Evolutionary conservation across 2,888 invertebrate species (phyloP).

Genomic region (Nymphalis c-album): DNA sequence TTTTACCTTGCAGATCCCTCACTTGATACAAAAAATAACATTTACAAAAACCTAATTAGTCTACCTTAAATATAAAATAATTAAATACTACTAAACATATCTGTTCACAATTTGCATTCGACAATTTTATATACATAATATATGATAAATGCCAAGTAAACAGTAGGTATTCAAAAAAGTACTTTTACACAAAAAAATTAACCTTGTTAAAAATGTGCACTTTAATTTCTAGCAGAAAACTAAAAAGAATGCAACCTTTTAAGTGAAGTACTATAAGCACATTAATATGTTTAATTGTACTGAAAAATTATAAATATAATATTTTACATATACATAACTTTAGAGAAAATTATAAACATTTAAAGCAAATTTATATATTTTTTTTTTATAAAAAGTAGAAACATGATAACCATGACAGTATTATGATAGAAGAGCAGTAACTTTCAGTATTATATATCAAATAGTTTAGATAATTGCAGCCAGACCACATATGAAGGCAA

Average conservation of each 20-base stretch:
- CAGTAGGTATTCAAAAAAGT: not conserved
- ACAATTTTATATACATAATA: not conserved
- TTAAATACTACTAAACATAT: not conserved
- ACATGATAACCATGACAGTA: not conserved
- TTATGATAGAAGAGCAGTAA: not conserved
- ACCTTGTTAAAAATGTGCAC: not conserved
- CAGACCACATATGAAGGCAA: slow-evolving; percentile 63
- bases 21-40: not conserved
- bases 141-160: not conserved
- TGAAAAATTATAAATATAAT: not conserved
- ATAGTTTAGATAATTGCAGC: slow-evolving; percentile 58
- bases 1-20: slow-evolving; percentile 7
- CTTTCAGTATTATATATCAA: not conserved
- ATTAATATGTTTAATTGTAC: not conserved
- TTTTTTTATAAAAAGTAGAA: slow-evolving; percentile 3
- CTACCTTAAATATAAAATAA: not conserved
- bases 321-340: not conserved
- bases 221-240: not conserved
- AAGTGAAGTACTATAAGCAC: not conserved
- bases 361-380: not conserved
- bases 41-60: not conserved
- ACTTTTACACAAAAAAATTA: not conserved
- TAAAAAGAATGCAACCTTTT: not conserved
- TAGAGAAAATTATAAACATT: not conserved
- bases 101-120: not conserved